A percentile compares a stretch with the other conserved stretches of the same genome.
Evolutionary conservation across 2,888 invertebrate species (phyloP).

Genomic region (Sussaba pulchella): DNA sequence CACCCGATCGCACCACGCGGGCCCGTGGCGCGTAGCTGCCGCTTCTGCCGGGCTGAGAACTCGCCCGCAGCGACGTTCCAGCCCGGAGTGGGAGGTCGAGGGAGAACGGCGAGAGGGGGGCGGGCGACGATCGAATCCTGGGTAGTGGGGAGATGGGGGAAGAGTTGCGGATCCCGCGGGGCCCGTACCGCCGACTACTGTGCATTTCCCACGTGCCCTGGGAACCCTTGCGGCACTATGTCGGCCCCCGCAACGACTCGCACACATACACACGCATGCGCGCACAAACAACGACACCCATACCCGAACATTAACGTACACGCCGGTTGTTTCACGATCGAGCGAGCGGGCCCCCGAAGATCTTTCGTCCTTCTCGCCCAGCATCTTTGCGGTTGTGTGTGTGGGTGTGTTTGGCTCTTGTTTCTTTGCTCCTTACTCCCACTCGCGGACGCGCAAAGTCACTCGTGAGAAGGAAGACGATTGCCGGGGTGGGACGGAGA

Average conservation of each 20-base stretch:
- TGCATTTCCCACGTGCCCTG: constrained; percentile 88
- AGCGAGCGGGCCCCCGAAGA: constrained; percentile 1
- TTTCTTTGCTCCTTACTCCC: constrained; percentile 57
- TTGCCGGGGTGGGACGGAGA: background rate
- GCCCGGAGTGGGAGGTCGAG: constrained; percentile 67
- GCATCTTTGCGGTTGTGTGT: constrained; percentile 34
- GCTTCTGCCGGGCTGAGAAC: constrained; percentile 65
- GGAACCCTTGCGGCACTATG: constrained; percentile 85
- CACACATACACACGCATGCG: constrained; percentile 66
- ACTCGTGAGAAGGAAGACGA: constrained; percentile 33
- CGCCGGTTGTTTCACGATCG: constrained; percentile 22
- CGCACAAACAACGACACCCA: constrained; percentile 40
- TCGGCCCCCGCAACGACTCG: constrained; percentile 82
- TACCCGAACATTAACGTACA: constrained; percentile 40
- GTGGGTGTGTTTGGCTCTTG: constrained; percentile 42
- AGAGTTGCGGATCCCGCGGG: constrained; percentile 71
- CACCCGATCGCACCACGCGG: constrained; percentile 41
- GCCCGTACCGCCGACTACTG: constrained; percentile 85
- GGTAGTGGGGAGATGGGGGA: constrained; percentile 75
- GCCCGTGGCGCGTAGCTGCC: constrained; percentile 42
- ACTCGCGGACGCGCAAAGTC: constrained; percentile 45
- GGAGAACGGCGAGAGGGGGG: constrained; percentile 79
- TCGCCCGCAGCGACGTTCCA: constrained; percentile 55
- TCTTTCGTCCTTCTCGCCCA: constrained; percentile 1
- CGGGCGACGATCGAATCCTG: too few relatives aligned